phyloP scores from a whole-genome alignment of 2,797 vertebrate genomes.

The Remorina albescens region DNA sequence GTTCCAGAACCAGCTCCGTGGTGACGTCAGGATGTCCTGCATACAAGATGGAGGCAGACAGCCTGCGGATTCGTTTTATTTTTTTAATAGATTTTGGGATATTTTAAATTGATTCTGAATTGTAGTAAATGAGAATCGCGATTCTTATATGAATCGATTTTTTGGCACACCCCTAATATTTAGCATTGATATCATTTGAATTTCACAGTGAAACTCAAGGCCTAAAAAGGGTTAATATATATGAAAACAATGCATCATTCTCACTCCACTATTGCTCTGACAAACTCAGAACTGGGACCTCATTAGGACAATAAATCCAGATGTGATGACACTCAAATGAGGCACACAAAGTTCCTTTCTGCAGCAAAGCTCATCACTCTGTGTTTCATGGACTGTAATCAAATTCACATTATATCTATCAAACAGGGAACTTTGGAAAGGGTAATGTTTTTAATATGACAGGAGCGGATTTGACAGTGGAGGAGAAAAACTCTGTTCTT shows the following conservation, averaged over 20 bases:
- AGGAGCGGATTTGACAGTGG: constrained; percentile 12
- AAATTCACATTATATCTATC: constrained; percentile 48
- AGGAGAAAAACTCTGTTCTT: constrained; percentile 11
- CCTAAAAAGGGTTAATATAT: constrained; percentile 38
- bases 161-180: too few relatives aligned
- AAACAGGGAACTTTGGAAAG: constrained; percentile 51
- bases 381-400: constrained; percentile 48
- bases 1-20: too few relatives aligned
- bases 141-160: too few relatives aligned
- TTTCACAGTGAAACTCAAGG: constrained; percentile 31
- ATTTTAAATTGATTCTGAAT: too few relatives aligned
- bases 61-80: too few relatives aligned
- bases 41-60: too few relatives aligned
- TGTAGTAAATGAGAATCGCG: too few relatives aligned
- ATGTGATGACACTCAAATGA: constrained; percentile 54
- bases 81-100: too few relatives aligned
- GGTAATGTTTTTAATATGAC: constrained; percentile 44
- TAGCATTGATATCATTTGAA: constrained; percentile 25
- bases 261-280: constrained; percentile 27
- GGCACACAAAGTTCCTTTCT: constrained; percentile 49
- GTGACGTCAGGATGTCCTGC: too few relatives aligned
- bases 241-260: constrained; percentile 46
- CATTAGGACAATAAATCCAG: constrained; percentile 66
- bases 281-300: constrained; percentile 52
- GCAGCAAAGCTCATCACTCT: constrained; percentile 43